These are phyloP conservation scores for Tortricodes alternella DNA, from an alignment of 2,888 invertebrate species.

Conservation along the genomic window DNA sequence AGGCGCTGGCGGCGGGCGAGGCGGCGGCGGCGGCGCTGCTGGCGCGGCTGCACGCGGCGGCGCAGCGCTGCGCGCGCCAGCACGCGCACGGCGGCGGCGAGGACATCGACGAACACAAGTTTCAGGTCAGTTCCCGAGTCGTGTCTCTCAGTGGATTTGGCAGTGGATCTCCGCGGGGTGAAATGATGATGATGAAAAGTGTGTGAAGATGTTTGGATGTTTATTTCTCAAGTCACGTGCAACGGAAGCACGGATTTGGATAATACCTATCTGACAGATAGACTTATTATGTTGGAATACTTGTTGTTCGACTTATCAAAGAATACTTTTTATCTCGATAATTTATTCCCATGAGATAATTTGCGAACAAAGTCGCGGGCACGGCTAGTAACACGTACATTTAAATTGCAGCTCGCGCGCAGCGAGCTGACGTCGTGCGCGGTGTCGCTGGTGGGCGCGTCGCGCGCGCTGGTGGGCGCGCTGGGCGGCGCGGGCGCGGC, in stretches of 20 bases:
- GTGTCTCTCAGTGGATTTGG: too few species aligned
- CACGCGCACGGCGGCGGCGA: slow-evolving; percentile 89
- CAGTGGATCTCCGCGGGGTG: too few species aligned
- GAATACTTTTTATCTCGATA: too few species aligned
- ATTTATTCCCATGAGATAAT: too few species aligned
- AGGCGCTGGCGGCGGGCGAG: slow-evolving; percentile 76
- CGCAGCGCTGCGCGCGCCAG: slow-evolving; percentile 87
- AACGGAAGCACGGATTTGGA: too few species aligned
- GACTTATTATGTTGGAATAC: too few species aligned
- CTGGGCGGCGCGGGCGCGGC: slow-evolving; percentile 83
- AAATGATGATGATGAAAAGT: too few species aligned
- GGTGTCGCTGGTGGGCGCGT: slow-evolving; percentile 91
- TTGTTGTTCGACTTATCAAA: too few species aligned
- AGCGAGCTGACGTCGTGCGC: slow-evolving; percentile 91
- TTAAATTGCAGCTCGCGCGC: slow-evolving; percentile 82
- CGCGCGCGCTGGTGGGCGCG: slow-evolving; percentile 91
- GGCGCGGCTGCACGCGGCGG: slow-evolving; percentile 86
- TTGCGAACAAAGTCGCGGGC: too few species aligned
- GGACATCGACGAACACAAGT: slow-evolving; percentile 89
- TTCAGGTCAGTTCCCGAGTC: slow-evolving; percentile 80
- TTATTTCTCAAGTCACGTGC: too few species aligned
- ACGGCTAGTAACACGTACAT: neutral
- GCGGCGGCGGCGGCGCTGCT: slow-evolving; percentile 86
- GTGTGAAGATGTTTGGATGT: too few species aligned
- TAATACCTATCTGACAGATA: too few species aligned